phyloP scores from a whole-genome alignment of 2,888 invertebrate genomes.

The Spatulosminthurus flaviceps region DNA sequence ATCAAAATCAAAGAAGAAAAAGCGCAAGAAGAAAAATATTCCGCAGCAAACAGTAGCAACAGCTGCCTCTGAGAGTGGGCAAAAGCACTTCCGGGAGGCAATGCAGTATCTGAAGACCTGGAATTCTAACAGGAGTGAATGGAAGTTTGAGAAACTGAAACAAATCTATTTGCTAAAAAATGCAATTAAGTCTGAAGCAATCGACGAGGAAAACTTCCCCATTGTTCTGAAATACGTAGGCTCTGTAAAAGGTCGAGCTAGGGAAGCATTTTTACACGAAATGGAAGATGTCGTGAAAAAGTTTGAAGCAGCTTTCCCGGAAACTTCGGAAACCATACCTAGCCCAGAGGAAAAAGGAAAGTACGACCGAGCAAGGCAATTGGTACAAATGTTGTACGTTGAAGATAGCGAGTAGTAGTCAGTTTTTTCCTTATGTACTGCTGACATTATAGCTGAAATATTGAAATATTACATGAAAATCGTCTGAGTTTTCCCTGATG shows the following conservation, averaged over 20 bases:
- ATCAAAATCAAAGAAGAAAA: conserved; percentile 40
- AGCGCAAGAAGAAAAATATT: conserved; percentile 44
- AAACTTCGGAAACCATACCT: conserved; percentile 72
- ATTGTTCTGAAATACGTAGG: conserved; percentile 77
- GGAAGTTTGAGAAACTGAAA: conserved; percentile 83
- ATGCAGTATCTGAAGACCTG: conserved; percentile 69
- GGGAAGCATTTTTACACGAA: conserved; percentile 63
- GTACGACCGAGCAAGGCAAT: conserved; percentile 74
- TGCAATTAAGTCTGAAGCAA: conserved; percentile 50
- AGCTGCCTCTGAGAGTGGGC: conserved; percentile 41
- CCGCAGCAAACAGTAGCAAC: background rate
- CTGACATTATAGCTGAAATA: too few species aligned
- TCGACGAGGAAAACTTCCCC: conserved; percentile 72
- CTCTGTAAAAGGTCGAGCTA: conserved; percentile 75
- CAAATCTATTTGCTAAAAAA: conserved; percentile 81
- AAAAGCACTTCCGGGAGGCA: conserved; percentile 50
- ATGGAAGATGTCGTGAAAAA: conserved; percentile 64
- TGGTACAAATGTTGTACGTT: conserved; percentile 73
- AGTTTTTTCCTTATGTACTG: too few species aligned
- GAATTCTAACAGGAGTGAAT: conserved; percentile 75
- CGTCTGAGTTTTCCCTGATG: too few species aligned
- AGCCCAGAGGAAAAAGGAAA: conserved; percentile 64
- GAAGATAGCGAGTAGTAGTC: conserved; percentile 18
- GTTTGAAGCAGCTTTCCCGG: conserved; percentile 73
- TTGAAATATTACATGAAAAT: too few species aligned